Conservation (phyloP, 1,140 invertebrate species). For the Potamilus streckersoni region DNA sequence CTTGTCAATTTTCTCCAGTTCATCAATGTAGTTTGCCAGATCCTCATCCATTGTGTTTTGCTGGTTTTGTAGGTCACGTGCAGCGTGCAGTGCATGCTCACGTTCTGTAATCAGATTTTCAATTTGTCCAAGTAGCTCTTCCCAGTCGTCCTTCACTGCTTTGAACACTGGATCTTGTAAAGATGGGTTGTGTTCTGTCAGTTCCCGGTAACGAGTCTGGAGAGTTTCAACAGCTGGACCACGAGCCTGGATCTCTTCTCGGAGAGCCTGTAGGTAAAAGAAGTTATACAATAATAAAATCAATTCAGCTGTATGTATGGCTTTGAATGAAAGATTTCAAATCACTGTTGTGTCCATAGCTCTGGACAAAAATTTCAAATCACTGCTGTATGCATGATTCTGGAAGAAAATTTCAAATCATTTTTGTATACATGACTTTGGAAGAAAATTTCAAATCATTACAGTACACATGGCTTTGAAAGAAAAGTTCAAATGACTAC, state of each 20-base stretch:
- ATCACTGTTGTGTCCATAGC: no score
- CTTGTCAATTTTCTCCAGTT: conserved; percentile 59
- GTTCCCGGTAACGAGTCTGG: conserved; percentile 42
- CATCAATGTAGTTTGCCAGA: conserved; percentile 56
- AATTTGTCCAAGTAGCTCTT: conserved; percentile 58
- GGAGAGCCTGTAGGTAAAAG: conserved; percentile 47
- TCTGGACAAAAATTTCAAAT: no score
- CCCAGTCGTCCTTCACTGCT: conserved; percentile 61
- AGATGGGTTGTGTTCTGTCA: conserved; percentile 60
- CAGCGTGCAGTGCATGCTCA: conserved; percentile 42
- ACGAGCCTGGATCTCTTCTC: conserved; percentile 53
- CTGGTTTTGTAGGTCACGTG: conserved; percentile 48
- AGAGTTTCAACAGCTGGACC: conserved; percentile 54
- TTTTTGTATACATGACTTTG: no score
- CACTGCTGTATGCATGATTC: no score
- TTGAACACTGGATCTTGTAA: conserved; percentile 55
- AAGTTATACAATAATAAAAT: background rate
- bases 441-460: no score
- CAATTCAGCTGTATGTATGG: no score
- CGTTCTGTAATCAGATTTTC: conserved; percentile 55
- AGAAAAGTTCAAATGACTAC: no score
- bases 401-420: no score
- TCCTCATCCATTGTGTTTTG: conserved; percentile 59
- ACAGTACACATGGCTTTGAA: no score
- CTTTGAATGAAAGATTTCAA: no score